Base-by-base conservation (phyloP, 2,888 invertebrate genomes). In the Ganaspis brasiliensis region DNA sequence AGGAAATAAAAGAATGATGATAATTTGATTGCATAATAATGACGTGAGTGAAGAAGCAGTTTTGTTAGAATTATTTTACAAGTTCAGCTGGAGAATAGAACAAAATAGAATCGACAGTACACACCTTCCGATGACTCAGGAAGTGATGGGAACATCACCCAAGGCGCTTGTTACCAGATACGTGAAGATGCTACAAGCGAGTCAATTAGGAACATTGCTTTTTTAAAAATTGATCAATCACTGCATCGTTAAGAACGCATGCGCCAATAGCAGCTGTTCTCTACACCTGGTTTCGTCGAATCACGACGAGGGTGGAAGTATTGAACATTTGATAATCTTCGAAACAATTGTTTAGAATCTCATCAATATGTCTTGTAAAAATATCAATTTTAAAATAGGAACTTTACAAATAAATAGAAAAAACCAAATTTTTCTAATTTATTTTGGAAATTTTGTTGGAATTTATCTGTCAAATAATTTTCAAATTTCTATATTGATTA, bases 121-220 rank as follows among this genome's bases (percentile, higher is more conserved):
- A 85, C 89, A 88, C 89, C 88, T 90, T 89, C 86, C 82, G 86
- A 90, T 90, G 90, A 90, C 90, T 90, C 89, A 90, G 87, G 78
- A 75, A 70, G 75, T 78, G 77, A 78, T 67, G 78, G 82, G 75
- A 73, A 79, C 76, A 80, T 76, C 77, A 76, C 61, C 74, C 71
- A 79, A 78, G 79, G 71, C 72, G 78, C 78, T 31, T 72, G 21
- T 79, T 78, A 57, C 61, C 76, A 59, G 75, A 78, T 77, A 75
- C 71, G 79, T 77, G 77, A 80, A 79, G 79, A 80, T 75, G 78
- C 75, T 75, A 77, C 40, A 79, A 81, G 83, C 80, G 76, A 83
- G 86, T 87, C 88, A 90, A 90, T 90, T 89, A 90, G 84, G 87
- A 86, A 86, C 88, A 89, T 88, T 88, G 89, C 87, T 89, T 89